A percentile compares a stretch with the other conserved stretches of the same genome.
Evolutionary conservation across 2,797 vertebrate genomes (phyloP).

Genomic region (Lepidocolaptes lacrymiger): DNA sequence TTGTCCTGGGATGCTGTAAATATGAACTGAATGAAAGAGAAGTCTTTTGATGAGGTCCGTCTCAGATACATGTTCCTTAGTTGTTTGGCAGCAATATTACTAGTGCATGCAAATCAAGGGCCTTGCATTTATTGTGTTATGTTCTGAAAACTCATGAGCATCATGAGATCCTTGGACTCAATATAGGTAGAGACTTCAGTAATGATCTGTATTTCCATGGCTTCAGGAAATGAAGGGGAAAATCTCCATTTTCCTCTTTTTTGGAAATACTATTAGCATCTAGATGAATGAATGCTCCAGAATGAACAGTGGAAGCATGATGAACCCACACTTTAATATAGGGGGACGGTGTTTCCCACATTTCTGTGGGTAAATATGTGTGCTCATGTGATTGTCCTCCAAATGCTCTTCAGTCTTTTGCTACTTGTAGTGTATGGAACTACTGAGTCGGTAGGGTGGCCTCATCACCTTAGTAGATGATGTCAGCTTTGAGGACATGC

Average conservation of each 20-base stretch:
- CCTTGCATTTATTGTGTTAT: neutral
- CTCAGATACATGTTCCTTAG: neutral
- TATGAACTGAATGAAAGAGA: neutral
- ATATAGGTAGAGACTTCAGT: neutral
- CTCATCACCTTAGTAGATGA: neutral
- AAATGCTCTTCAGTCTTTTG: neutral
- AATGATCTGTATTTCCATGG: neutral
- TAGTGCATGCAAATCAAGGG: neutral
- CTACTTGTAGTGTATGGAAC: fast-evolving
- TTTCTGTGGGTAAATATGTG: neutral
- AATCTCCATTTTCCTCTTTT: neutral
- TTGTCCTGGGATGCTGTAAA: neutral
- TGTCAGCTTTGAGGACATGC: neutral
- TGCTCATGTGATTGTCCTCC: neutral
- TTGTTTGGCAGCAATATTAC: neutral
- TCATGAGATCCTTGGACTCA: neutral
- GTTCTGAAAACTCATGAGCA: neutral
- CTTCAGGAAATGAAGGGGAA: neutral
- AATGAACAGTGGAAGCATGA: neutral
- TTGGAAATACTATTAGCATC: neutral
- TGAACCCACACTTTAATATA: neutral
- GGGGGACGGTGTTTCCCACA: neutral
- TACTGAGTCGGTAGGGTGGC: neutral
- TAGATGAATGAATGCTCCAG: neutral
- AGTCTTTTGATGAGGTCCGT: neutral